Evolutionary conservation across 2,797 vertebrate species (phyloP), one percentile per base, ranked within the genome.

Genomic region (Decapterus maruadsi): DNA sequence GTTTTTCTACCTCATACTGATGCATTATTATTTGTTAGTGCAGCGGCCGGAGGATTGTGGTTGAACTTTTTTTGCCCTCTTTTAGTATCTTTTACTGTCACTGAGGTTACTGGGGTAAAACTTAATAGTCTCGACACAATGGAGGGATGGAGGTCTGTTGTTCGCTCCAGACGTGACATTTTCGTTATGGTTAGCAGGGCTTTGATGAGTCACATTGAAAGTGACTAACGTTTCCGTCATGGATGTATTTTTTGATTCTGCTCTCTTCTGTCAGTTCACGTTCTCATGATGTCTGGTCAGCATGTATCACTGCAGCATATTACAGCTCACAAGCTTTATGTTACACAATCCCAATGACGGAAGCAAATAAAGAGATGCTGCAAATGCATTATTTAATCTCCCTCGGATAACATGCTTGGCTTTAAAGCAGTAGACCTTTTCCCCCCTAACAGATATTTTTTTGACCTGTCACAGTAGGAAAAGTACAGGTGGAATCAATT

Each of bases 201-300:
- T 89, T 76, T 74, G 48, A 73, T 87, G 81, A 87, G 77, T 87
- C 83, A 85, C 74, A 83, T 74, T 77, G 12, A 80, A 81, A 77
- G 68, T 90, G 83, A 91, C 85, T 90, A 82, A 88, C 51, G 16
- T 77, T 63, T 45, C 62, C 55, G 60, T 84, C 80, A 76, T 74
- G 73, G 61, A 43, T 72, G 74, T 60, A 50, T 84, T 82, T 74
- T 74, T 78, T 84, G 46, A 43, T 70, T 48, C 34, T 54, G 4
- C 51, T 61, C 55, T 67, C 54, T 55, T 70, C 72, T 82, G 80
- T 87, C 68, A 40, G 57, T 82, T 90, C 59, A 68, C 6, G 57
- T 90, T 85, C 22, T 45, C 56, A 84, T 83, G 72, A 85, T 68
- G 72, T 76, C 64, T 68, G 72, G 69, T 73, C 75, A 72, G 68